phyloP scores from a whole-genome alignment of 2,888 invertebrate genomes.

The Eustalomyia histrio region DNA sequence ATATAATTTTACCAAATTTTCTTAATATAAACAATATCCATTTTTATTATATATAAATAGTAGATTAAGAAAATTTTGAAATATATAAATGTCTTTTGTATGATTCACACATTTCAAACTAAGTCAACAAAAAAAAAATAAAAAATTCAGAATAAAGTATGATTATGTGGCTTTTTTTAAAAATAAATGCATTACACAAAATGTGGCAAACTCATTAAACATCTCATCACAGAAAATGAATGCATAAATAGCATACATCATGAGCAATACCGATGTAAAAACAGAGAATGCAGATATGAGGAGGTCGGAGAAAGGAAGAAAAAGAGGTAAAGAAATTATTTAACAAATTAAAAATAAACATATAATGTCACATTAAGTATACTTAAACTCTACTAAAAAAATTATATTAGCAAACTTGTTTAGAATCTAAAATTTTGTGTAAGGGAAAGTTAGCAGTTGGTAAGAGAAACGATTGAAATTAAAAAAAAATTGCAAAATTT shows the following conservation, averaged over 20 bases:
- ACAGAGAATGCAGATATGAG: slow-evolving; percentile 22
- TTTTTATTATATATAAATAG: no score
- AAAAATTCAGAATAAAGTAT: slow-evolving; percentile 28
- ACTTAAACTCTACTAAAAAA: no score
- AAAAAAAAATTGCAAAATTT: no score
- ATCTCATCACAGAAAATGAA: slow-evolving; percentile 54
- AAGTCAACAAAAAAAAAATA: slow-evolving; percentile 6
- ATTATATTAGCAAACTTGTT: no score
- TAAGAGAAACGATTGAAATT: no score
- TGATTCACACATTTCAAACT: no score
- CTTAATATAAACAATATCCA: no score
- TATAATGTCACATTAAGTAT: neutral
- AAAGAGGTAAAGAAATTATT: neutral
- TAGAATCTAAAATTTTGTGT: no score
- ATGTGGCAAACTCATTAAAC: slow-evolving; percentile 58
- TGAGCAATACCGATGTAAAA: slow-evolving; percentile 21
- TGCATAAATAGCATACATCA: slow-evolving; percentile 13
- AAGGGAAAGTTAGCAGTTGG: no score
- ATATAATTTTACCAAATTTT: no score
- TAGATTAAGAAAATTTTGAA: slow-evolving; percentile 11
- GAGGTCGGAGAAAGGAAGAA: neutral
- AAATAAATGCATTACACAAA: slow-evolving; percentile 55
- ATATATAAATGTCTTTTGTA: slow-evolving; percentile 10
- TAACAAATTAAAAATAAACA: neutral
- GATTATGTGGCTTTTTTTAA: slow-evolving; percentile 55